phyloP scores from a whole-genome alignment of 2,797 vertebrate species.

The Caiman crocodilus region DNA sequence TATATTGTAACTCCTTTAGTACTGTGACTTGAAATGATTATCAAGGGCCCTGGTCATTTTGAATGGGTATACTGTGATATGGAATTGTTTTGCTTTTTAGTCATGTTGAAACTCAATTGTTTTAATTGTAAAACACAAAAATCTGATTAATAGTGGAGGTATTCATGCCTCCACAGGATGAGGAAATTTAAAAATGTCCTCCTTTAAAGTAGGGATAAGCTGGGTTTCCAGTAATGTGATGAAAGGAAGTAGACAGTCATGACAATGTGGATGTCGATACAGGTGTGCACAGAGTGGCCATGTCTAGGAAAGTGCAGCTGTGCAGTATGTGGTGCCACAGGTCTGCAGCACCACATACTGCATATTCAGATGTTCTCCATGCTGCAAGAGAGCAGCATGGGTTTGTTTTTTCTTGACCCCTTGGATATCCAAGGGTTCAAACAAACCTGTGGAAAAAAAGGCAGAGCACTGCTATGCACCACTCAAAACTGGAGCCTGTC shows the following conservation, averaged over 20 bases:
- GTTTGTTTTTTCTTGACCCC: no score
- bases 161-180: background rate
- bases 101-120: background rate
- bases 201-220: background rate
- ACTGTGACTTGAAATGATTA: background rate
- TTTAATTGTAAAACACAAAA: background rate
- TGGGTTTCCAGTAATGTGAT: background rate
- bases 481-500: no score
- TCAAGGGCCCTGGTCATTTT: background rate
- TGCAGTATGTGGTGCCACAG: no score
- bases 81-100: background rate
- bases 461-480: no score
- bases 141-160: background rate
- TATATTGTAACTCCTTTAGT: background rate
- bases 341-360: no score
- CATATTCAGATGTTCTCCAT: no score
- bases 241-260: background rate
- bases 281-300: background rate
- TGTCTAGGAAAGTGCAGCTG: no score
- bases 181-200: background rate
- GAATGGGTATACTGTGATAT: fast-evolving
- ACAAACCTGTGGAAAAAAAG: no score
- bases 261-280: background rate
- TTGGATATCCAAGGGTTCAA: no score
- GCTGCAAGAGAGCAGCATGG: no score